Evolutionary conservation across 2,113 vertebrate species (phyloP), one percentile per base, ranked within the genome.

Genomic region (Chloroceryle aenea): DNA sequence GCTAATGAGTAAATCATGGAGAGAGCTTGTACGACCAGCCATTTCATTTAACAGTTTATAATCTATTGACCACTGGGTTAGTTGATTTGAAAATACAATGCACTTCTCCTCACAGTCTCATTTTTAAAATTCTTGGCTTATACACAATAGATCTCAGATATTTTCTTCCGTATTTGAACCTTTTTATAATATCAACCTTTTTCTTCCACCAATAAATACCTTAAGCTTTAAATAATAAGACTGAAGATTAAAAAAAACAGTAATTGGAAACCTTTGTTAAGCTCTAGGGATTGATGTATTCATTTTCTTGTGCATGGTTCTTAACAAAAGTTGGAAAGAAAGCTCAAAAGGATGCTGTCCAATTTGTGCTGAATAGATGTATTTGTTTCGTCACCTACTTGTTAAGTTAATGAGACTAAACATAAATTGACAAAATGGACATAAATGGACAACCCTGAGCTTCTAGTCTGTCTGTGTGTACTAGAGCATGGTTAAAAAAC

Each of bases 41-140:
- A 64, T 75, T 71, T 91, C 75, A 82, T 72, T 87, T 71, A 80
- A 66, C 40, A 72, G 22, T 93, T 87, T 89, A 61, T 72, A 92
- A 93, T 36, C 53, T 71, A 27, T 8, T 79, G 62, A 87, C 66
- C 0, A 0, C 69, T 69, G 67, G 30, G 20, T 78, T 61, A 40
- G 62, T 12, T 84, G 32, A 80, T 69, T 85, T 63, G 38, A 81
- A 90, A 95, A 90, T 40, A 84, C 19, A 66, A 38, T 7, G 8
- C 0, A 1, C 32, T 68, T 83, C 63, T 80, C 58, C 29, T 90
- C 40, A 12, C 26, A 56, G 15, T 12, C 56, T 87, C 11, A 43
- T 91, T 83, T 91, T 85, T 71, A 6, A 62, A 81, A 87, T 89
- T 94, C 87, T 86, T 89, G 29, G 36, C 73, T 59, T 47, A 6